Conservation (phyloP, 2,113 vertebrate species). For the Jacana jacana region DNA sequence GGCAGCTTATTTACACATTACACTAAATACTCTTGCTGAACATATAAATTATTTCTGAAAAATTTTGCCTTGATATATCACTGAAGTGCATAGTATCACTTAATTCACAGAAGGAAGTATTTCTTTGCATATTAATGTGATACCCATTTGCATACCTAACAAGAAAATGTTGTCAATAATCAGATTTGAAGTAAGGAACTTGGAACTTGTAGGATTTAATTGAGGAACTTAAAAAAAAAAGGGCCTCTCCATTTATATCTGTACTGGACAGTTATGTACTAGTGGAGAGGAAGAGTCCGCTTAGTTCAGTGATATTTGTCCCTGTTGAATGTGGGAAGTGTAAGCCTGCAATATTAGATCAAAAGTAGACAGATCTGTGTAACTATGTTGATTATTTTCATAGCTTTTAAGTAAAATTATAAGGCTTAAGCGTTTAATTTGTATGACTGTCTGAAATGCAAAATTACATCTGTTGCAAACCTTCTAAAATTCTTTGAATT, state of each 20-base stretch:
- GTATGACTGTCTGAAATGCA: background rate
- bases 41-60: background rate
- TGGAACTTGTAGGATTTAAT: background rate
- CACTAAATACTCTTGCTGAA: background rate
- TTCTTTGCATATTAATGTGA: background rate
- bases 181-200: background rate
- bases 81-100: background rate
- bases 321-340: background rate
- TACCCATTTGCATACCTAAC: background rate
- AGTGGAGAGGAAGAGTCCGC: background rate
- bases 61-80: background rate
- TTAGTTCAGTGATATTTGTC: background rate
- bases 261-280: background rate
- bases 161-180: background rate
- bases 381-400: background rate
- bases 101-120: background rate
- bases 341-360: background rate
- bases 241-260: background rate
- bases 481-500: background rate
- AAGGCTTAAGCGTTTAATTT: background rate
- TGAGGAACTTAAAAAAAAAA: background rate
- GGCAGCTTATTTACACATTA: background rate
- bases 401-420: background rate
- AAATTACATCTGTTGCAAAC: background rate
- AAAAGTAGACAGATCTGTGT: background rate